These are phyloP conservation scores for Rattus rattus DNA, from an alignment of 2,113 vertebrate species.

Conservation along the genomic window DNA sequence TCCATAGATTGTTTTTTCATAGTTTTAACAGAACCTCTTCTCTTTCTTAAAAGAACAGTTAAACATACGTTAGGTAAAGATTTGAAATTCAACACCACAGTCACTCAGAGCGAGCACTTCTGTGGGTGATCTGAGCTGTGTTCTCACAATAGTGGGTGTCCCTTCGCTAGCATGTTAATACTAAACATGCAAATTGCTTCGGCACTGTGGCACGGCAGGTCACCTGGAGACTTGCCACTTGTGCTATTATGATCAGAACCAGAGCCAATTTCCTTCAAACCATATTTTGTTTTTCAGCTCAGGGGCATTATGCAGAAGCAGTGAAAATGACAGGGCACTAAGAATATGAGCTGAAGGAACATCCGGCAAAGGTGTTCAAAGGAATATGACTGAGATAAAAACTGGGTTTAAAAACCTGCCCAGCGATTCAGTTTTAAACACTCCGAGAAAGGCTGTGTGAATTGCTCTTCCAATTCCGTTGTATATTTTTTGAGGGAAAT, in stretches of 20 bases:
- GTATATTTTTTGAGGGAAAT: slow-evolving; percentile 36
- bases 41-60: slow-evolving; percentile 61
- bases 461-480: slow-evolving; percentile 46
- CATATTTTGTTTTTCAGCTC: slow-evolving; percentile 75
- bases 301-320: slow-evolving; percentile 62
- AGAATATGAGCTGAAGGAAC: slow-evolving; percentile 73
- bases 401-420: slow-evolving; percentile 47
- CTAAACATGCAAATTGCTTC: slow-evolving; percentile 66
- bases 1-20: neutral
- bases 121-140: neutral
- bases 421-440: slow-evolving; percentile 76
- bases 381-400: slow-evolving; percentile 65
- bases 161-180: slow-evolving; percentile 63
- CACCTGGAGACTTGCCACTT: slow-evolving; percentile 76
- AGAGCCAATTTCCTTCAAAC: slow-evolving; percentile 75
- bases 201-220: slow-evolving; percentile 44
- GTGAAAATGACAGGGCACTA: slow-evolving; percentile 74
- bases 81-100: slow-evolving; percentile 57
- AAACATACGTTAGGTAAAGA: slow-evolving; percentile 26
- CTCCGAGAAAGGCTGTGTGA: slow-evolving; percentile 40
- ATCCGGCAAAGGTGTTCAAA: slow-evolving; percentile 63
- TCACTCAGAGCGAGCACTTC: neutral
- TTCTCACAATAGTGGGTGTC: slow-evolving; percentile 33
- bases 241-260: slow-evolving; percentile 73
- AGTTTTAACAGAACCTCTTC: neutral